Evolutionary conservation across 1,140 invertebrate species (phyloP), one percentile per base, ranked within the genome.

Genomic region (Antheraea mylitta): DNA sequence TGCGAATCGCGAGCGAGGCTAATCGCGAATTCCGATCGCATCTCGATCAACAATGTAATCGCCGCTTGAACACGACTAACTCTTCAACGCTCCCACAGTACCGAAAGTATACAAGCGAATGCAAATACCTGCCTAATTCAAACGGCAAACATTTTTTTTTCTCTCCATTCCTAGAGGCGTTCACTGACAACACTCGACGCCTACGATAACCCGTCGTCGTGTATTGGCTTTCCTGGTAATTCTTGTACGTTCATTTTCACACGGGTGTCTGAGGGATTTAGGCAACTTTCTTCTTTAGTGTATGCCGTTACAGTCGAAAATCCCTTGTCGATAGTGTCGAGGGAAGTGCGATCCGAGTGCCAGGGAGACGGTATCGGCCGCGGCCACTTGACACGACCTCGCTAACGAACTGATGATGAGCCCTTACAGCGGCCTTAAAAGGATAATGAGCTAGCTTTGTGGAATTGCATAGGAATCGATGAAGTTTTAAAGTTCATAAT

Each of bases 331-430:
- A 30, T 30, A 1, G 38, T 64, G 18, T 7, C 18, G 22, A 60
- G n/a, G 37, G 38, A 18, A 30, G 1, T 6, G 37, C 16, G n/a
- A 16, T 64, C 38, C 63, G 30, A 18, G 37, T 64, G 18, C 36
- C 63, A 18, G 38, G 7, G 16, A 18, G 63, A 18, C n/a, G 13
- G 63, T 64, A 64, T 65, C 65, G 66, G 30, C 60, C 58, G 22
- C 8, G 45, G 42, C 66, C 72, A 72, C 75, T 76, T 76, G 75
- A 76, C 75, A 71, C 68, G 72, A 61, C 70, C 53, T 53, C 61
- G 71, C 71, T 73, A 73, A 73, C 75, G 72, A 76, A 71, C 58
- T 73, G 74, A 73, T 69, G 75, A 71, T 73, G 71, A 70, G 42
- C 53, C 67, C 69, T 71, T 71, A 71, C 37, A 67, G 64, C 67